Evolutionary conservation across 2,888 invertebrate species (phyloP), one percentile per base, ranked within the genome.

Genomic region (Trichogramma dendrolimi): DNA sequence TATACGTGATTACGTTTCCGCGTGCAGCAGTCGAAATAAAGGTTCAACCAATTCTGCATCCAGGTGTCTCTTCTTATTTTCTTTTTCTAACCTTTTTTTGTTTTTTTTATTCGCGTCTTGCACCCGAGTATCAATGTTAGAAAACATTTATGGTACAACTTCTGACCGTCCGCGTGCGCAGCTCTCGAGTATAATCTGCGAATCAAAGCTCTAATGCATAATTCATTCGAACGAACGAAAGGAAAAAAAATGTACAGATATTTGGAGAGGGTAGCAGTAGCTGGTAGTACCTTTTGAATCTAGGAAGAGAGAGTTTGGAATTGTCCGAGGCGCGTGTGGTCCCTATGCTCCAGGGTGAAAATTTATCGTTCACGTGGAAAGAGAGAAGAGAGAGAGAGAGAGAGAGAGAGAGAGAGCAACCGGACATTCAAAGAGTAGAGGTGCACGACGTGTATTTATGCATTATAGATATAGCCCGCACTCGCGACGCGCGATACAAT

Each of bases 201-300:
- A 78, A 78, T 78, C 77, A 76, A 77, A 77, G 75, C 75, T 75
- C 74, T 74, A 71, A 76, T 77, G 77, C 77, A 77, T 77, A 73
- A 76, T 77, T 77, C 76, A 77, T 73, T 27, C 27, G 27, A 27
- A 27, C 27, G 27, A 2, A 27, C 27, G 27, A 27, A 27, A 27
- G 27, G 27, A 27, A 27, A 27, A 14, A 27, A 27, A 27, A 27
- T 27, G 27, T 27, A 27, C 27, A 27, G 27, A 27, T 27, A 27
- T 27, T 27, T 27, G 27, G 27, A 27, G 27, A 27, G 27, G 27
- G 27, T 27, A 27, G 27, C 27, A 27, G 27, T 27, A 27, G 27
- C 27, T 27, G 27, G 27, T 27, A 2, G 27, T 27, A 27, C 27
- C 75, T 74, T 73, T 74, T 72, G 73, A 75, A 75, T 75, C 72